These are phyloP conservation scores for Oreochromis mossambicus DNA, from an alignment of 2,797 vertebrate species.

Conservation along the genomic window DNA sequence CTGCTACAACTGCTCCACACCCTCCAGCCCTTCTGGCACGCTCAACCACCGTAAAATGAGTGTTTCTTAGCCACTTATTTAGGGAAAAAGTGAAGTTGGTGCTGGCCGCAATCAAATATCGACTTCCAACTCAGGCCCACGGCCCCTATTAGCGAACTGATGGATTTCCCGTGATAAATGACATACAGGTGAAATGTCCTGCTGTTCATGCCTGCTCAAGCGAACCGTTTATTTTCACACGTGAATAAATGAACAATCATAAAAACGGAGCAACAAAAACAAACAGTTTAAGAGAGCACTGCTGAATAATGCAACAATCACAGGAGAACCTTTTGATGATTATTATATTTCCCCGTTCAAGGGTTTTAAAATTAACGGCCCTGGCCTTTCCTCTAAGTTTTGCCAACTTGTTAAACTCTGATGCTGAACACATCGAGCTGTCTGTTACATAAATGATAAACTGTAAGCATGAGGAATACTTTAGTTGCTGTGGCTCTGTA, in stretches of 20 bases:
- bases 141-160: not conserved
- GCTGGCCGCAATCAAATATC: constrained; percentile 18
- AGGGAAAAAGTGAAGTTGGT: not conserved
- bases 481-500: not conserved
- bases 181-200: not conserved
- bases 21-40: not conserved
- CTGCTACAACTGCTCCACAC: constrained; percentile 15
- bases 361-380: not conserved
- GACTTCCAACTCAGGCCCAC: not conserved
- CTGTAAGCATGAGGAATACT: not conserved
- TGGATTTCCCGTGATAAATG: constrained; percentile 12
- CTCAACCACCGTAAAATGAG: not conserved
- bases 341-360: not conserved
- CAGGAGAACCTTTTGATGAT: not conserved
- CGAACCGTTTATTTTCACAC: not conserved
- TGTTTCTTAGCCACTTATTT: not conserved
- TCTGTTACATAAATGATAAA: not conserved
- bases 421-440: not conserved
- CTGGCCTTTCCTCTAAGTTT: not conserved
- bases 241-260: not conserved
- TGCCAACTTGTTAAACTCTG: not conserved
- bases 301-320: not conserved
- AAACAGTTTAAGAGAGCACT: not conserved
- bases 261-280: not conserved
- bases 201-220: not conserved